phyloP scores from a whole-genome alignment of 2,888 invertebrate species.

The Morpho helenor region DNA sequence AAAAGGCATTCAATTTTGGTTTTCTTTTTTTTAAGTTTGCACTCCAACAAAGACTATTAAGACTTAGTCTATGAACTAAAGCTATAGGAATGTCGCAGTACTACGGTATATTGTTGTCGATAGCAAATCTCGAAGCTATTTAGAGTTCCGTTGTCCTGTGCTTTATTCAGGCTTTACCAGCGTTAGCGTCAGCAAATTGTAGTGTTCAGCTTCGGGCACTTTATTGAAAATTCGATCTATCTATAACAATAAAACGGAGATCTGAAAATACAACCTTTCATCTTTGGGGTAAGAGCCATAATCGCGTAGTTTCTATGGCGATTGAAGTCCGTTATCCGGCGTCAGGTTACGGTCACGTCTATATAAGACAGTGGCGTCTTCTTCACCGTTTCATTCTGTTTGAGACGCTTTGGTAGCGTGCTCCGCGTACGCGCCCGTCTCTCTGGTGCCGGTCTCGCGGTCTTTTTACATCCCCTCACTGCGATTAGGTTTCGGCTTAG shows the following conservation, averaged over 20 bases:
- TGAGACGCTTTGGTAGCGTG: conserved; percentile 64
- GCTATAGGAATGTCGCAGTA: conserved; percentile 17
- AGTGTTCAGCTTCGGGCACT: conserved; percentile 67
- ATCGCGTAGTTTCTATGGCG: conserved; percentile 45
- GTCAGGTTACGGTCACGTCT: conserved; percentile 78
- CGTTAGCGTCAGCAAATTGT: conserved; percentile 65
- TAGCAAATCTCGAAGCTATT: conserved; percentile 42
- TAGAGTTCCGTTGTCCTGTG: conserved; percentile 59
- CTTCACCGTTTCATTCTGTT: conserved; percentile 78
- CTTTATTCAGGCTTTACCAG: conserved; percentile 46
- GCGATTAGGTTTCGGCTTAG: conserved; percentile 52
- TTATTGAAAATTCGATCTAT: conserved; percentile 76
- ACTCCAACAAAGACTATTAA: background rate
- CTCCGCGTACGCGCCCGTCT: conserved; percentile 39
- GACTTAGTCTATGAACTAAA: background rate
- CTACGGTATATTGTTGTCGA: conserved; percentile 19
- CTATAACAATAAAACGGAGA: conserved; percentile 52
- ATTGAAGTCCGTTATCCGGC: conserved; percentile 73
- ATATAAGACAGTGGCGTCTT: conserved; percentile 77
- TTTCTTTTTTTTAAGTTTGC: too few species aligned
- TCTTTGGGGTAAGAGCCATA: conserved; percentile 35
- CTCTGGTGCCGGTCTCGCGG: conserved; percentile 48
- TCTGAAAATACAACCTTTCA: conserved; percentile 13
- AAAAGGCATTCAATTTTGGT: too few species aligned
- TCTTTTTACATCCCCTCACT: conserved; percentile 38